phyloP scores from a whole-genome alignment of 2,888 invertebrate genomes.

The Pelosia muscerda region DNA sequence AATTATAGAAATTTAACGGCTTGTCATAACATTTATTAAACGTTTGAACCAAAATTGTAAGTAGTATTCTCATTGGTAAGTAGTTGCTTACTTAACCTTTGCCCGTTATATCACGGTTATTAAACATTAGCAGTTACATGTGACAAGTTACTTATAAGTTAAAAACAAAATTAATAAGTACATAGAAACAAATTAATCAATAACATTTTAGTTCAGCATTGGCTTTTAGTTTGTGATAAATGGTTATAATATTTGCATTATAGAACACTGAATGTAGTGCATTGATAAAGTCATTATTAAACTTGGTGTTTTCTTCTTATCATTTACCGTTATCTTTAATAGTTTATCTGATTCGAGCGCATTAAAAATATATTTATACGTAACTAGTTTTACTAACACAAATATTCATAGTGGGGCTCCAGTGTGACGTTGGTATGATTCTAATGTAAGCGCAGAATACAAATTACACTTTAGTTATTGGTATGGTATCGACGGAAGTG shows the following conservation, averaged over 20 bases:
- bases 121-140: neutral
- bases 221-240: constrained; percentile 31
- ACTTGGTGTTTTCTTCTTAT: constrained; percentile 36
- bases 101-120: constrained; percentile 26
- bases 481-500: constrained; percentile 75
- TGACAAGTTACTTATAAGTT: neutral
- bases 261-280: constrained; percentile 16
- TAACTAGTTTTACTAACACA: constrained; percentile 33
- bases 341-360: constrained; percentile 41
- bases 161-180: neutral
- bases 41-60: neutral
- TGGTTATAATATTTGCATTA: constrained; percentile 7
- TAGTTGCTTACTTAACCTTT: constrained; percentile 34
- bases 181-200: neutral
- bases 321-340: constrained; percentile 42
- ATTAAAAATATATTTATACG: constrained; percentile 28
- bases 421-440: constrained; percentile 40
- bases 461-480: constrained; percentile 69
- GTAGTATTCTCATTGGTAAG: neutral
- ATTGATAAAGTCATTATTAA: constrained; percentile 29
- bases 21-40: neutral
- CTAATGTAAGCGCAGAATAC: constrained; percentile 44
- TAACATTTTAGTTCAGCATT: constrained; percentile 25
- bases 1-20: neutral
- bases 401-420: constrained; percentile 32